phyloP scores from a whole-genome alignment of 2,797 vertebrate species.

The Buceros bicornis region DNA sequence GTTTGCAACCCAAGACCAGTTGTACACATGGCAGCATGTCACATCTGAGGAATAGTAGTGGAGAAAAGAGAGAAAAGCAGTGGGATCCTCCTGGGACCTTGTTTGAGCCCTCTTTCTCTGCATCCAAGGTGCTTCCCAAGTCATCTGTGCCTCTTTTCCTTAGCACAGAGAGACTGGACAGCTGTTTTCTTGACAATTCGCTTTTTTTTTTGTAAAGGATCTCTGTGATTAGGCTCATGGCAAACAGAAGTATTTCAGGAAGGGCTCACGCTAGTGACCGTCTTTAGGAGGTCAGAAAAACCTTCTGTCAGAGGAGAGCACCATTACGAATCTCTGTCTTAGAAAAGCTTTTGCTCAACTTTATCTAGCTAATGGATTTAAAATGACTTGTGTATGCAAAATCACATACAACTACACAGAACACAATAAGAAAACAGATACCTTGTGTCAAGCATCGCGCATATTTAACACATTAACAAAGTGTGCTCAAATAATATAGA shows the following conservation, averaged over 20 bases:
- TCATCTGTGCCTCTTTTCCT: neutral
- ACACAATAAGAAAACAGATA: neutral
- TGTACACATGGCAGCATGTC: neutral
- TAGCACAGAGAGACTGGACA: neutral
- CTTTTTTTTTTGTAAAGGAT: neutral
- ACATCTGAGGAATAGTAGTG: neutral
- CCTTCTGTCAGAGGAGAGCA: neutral
- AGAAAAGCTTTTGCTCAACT: neutral
- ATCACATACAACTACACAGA: neutral
- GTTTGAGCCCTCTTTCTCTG: neutral
- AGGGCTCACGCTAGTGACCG: accelerated
- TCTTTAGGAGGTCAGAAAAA: neutral
- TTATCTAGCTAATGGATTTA: neutral
- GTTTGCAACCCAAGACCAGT: neutral
- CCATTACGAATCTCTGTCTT: neutral
- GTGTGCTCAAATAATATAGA: neutral
- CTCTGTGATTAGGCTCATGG: neutral
- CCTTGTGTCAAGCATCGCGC: neutral
- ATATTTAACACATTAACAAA: neutral
- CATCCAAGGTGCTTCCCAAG: neutral
- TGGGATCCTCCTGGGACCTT: neutral
- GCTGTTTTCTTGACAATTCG: neutral
- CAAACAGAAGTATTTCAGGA: neutral
- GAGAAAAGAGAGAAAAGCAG: neutral
- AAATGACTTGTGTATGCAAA: neutral